These are phyloP conservation scores for Chloropsis cyanopogon DNA, from an alignment of 2,113 vertebrate species.

Conservation along the genomic window DNA sequence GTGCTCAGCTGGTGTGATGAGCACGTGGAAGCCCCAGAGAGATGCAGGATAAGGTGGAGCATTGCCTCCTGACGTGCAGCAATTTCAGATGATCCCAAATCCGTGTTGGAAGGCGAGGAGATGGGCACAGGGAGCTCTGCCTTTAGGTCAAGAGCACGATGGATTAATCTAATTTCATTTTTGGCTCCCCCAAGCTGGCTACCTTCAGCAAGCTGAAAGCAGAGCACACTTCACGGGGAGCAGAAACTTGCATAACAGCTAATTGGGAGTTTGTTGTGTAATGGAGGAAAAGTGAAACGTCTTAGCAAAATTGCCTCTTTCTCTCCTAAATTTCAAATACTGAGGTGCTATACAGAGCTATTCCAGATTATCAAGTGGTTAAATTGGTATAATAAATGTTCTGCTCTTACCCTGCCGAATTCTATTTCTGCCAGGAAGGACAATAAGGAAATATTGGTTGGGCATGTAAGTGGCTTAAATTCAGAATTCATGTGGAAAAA, in stretches of 20 bases:
- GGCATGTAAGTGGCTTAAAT: not conserved
- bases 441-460: not conserved
- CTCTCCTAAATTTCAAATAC: not conserved
- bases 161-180: not conserved
- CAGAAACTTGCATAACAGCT: slow-evolving; percentile 19
- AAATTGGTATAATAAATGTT: not conserved
- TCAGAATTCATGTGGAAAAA: not conserved
- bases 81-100: not conserved
- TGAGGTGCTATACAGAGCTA: not conserved
- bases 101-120: not conserved
- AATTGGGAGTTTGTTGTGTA: not conserved
- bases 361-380: not conserved
- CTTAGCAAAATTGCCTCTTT: not conserved
- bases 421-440: not conserved
- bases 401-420: not conserved
- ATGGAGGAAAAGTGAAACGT: not conserved
- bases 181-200: not conserved
- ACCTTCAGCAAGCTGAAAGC: not conserved
- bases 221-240: not conserved
- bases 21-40: not conserved
- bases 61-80: fast-evolving
- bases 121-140: not conserved
- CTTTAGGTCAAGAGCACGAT: not conserved
- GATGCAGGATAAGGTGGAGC: fast-evolving
- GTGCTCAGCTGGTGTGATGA: fast-evolving